Conservation (phyloP, 2,888 invertebrate species). For the Chrysomela aeneicollis region DNA sequence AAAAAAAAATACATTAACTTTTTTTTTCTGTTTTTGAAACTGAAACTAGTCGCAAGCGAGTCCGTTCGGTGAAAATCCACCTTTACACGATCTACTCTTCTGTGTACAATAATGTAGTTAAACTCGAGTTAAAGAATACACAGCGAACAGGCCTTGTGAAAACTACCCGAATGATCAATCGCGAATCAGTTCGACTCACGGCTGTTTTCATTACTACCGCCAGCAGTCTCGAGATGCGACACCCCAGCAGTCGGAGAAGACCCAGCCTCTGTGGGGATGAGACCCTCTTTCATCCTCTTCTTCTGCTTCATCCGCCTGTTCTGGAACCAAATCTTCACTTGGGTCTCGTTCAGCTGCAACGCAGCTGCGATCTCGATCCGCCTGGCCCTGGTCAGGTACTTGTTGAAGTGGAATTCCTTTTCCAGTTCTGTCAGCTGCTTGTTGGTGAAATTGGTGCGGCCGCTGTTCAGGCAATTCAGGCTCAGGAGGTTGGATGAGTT, state of each 20-base stretch:
- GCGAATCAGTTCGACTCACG: slow-evolving; percentile 71
- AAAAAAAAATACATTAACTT: too few relatives aligned
- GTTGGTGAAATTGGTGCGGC: slow-evolving; percentile 98
- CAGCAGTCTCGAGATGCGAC: slow-evolving; percentile 57
- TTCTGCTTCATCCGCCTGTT: slow-evolving; percentile 98
- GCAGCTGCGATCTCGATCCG: slow-evolving; percentile 98
- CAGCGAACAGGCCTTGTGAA: too few relatives aligned
- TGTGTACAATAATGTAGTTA: too few relatives aligned
- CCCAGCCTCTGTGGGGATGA: slow-evolving; percentile 68
- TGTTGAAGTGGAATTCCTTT: slow-evolving; percentile 99
- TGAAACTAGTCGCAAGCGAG: too few relatives aligned
- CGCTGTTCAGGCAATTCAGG: slow-evolving; percentile 74
- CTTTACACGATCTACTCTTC: too few relatives aligned
- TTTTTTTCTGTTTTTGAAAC: too few relatives aligned
- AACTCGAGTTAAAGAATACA: too few relatives aligned
- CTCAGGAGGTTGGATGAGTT: slow-evolving; percentile 60
- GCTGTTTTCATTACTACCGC: slow-evolving; percentile 75
- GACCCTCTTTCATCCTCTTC: slow-evolving; percentile 93
- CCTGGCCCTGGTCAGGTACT: slow-evolving; percentile 95
- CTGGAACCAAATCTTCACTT: slow-evolving; percentile 98
- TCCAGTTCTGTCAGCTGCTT: slow-evolving; percentile 99
- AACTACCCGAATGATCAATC: too few relatives aligned
- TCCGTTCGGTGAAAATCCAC: too few relatives aligned
- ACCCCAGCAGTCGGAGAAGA: slow-evolving; percentile 58
- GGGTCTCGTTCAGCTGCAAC: slow-evolving; percentile 95